These are phyloP conservation scores for Actinia equina DNA, from an alignment of 64 coral and sea anemone species.

Conservation along the genomic window DNA sequence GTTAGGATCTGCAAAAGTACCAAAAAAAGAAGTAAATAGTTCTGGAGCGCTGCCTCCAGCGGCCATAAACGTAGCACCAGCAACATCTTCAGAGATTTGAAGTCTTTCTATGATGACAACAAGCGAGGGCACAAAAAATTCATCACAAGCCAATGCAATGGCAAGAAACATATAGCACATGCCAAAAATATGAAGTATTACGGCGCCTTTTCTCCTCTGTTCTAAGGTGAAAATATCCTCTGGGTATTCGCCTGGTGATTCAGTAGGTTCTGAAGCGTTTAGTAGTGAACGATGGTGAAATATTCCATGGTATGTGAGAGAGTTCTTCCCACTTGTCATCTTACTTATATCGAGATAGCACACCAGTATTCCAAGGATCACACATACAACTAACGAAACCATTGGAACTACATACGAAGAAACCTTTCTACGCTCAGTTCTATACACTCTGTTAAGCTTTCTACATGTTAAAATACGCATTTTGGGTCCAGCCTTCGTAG, in stretches of 20 bases:
- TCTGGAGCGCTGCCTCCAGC: conserved; percentile 94
- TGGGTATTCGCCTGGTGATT: conserved; percentile 52
- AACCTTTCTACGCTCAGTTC: not conserved
- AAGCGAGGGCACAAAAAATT: conserved; percentile 90
- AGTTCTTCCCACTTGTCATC: not conserved
- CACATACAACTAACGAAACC: not conserved
- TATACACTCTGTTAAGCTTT: not conserved
- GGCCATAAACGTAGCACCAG: conserved; percentile 96
- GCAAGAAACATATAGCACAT: conserved; percentile 97
- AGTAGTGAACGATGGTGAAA: conserved; percentile 64
- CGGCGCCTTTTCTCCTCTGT: conserved; percentile 73
- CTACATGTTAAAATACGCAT: not conserved
- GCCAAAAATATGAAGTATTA: conserved; percentile 74
- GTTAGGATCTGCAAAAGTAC: conserved; percentile 64
- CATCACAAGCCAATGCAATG: conserved; percentile 85
- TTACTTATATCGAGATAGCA: not conserved
- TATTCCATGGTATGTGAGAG: not conserved
- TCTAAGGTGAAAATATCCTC: conserved; percentile 60
- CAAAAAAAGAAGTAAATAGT: conserved; percentile 90
- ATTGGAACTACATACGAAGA: not conserved
- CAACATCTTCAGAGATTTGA: conserved; percentile 87
- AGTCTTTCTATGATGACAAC: conserved; percentile 78
- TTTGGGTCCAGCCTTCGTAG: not conserved
- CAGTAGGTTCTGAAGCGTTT: conserved; percentile 25
- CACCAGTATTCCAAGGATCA: not conserved